Conservation (phyloP, 2,113 vertebrate genomes). For the Phodopus roborovskii region DNA sequence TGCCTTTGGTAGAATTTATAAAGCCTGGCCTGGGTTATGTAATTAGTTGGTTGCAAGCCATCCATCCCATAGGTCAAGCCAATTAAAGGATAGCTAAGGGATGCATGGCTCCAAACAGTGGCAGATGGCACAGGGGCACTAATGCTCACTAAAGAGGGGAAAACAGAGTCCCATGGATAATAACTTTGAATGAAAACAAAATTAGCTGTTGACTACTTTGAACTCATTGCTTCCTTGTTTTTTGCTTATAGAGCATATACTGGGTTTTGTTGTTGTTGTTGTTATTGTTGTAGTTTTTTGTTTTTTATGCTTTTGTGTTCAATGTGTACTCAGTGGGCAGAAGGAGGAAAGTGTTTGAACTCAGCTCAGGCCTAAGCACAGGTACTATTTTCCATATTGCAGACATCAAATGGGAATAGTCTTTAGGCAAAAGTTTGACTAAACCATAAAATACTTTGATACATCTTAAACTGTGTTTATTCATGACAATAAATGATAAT, state of each 20-base stretch:
- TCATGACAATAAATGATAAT: slow-evolving; percentile 5
- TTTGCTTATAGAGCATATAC: not conserved
- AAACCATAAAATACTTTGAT: not conserved
- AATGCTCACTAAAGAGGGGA: slow-evolving; percentile 70
- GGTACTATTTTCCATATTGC: not conserved
- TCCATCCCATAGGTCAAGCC: slow-evolving; percentile 86
- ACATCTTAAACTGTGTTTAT: not conserved
- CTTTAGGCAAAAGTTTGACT: not conserved
- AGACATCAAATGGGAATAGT: not conserved
- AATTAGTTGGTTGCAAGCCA: slow-evolving; percentile 86
- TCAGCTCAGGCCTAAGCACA: not conserved
- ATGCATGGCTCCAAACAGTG: slow-evolving; percentile 78
- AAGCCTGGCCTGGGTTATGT: slow-evolving; percentile 79
- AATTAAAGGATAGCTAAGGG: slow-evolving; percentile 84
- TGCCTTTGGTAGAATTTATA: slow-evolving; percentile 77
- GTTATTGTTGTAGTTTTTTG: too few species aligned
- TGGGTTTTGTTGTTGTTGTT: too few species aligned
- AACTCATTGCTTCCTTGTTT: slow-evolving; percentile 44
- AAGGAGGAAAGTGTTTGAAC: not conserved
- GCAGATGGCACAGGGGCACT: slow-evolving; percentile 83
- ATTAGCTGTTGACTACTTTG: slow-evolving; percentile 74
- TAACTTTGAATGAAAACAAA: slow-evolving; percentile 78
- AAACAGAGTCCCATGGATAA: slow-evolving; percentile 78
- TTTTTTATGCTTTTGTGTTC: not conserved
- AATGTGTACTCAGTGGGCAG: too few species aligned